These are phyloP conservation scores for Pseudococcus longispinus DNA, from an alignment of 2,888 invertebrate genomes.

Conservation along the genomic window DNA sequence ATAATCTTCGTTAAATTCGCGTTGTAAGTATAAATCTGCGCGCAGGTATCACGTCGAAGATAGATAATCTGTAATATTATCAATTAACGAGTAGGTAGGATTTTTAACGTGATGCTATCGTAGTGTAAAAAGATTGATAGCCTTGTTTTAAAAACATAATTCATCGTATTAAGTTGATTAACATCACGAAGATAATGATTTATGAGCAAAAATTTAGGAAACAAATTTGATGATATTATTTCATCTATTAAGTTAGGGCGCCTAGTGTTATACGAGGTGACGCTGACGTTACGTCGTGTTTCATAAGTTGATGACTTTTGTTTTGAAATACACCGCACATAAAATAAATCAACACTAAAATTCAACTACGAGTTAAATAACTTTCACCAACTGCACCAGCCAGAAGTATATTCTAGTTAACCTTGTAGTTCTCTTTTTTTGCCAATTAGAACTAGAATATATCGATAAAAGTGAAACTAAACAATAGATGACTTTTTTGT, in stretches of 20 bases:
- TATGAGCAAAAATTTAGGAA: not conserved
- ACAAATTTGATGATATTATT: not conserved
- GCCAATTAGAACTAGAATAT: constrained; percentile 29
- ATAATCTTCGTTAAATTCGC: not conserved
- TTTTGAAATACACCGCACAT: not conserved
- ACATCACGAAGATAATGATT: not conserved
- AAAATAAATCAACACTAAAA: constrained; percentile 42
- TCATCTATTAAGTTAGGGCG: not conserved
- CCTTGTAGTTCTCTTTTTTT: constrained; percentile 23
- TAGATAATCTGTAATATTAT: not conserved
- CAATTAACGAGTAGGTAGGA: not conserved
- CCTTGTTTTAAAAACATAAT: not conserved
- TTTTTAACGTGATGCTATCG: not conserved
- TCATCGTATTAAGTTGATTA: not conserved
- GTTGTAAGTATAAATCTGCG: too few relatives aligned
- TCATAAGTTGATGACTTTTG: constrained; percentile 29
- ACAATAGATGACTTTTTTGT: not conserved
- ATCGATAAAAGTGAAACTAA: constrained; percentile 20
- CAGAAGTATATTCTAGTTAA: constrained; percentile 37
- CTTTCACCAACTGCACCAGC: constrained; percentile 17
- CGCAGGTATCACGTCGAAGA: not conserved
- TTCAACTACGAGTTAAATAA: constrained; percentile 34
- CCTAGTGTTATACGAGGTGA: not conserved
- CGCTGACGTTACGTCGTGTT: not conserved
- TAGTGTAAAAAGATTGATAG: not conserved